Base-by-base conservation (phyloP, 1,140 invertebrate genomes). In the Drosophila pallidifrons region DNA sequence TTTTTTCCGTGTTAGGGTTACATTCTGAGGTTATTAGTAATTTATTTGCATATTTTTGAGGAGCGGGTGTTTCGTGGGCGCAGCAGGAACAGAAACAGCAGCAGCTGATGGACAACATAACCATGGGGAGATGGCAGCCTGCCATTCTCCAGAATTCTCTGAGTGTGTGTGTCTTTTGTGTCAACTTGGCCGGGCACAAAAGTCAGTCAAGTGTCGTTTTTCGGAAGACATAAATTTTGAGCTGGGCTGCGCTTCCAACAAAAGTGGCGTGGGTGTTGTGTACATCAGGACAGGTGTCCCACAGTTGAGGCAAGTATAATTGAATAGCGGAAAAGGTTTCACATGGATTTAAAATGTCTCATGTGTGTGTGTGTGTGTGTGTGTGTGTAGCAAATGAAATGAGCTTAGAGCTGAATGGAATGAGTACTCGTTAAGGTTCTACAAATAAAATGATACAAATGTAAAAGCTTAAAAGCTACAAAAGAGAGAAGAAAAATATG, bases 41-140 rank as follows among this genome's bases (percentile, higher is more conserved):
- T 87, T 87, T 87, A 87, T 87, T 87, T 87, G 83, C 83, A 87
- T 87, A 88, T 87, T 87, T 87, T 89, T 83, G 71, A 63, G 72
- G 72, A 69, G 72, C 68, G 67, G 68, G 64, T 30, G 64, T 30
- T 64, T 38, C 20, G 55, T 68, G 55, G 65, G 71, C 38, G 69
- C 68, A 67, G 63, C 64, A 59, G 47, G 71, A 13, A n/a, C 2
- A 38, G 32, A 25, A 25, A 25, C 30, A 72, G 20, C 63, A 68
- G 5, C 60, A 51, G 13, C 68, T 87, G 83, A 88, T 79, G 83
- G 77, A 88, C 73, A 88, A 35, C 65, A 83, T 66, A 88, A 28
- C 65, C 72, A 5, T 35, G 20, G 43, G 52, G 41, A 15, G 15
- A 10, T 3, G 35, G 35, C 49, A 41, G 47, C 47, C 28, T 55